phyloP scores from a whole-genome alignment of 2,113 vertebrate species.

The Perognathus longimembris region DNA sequence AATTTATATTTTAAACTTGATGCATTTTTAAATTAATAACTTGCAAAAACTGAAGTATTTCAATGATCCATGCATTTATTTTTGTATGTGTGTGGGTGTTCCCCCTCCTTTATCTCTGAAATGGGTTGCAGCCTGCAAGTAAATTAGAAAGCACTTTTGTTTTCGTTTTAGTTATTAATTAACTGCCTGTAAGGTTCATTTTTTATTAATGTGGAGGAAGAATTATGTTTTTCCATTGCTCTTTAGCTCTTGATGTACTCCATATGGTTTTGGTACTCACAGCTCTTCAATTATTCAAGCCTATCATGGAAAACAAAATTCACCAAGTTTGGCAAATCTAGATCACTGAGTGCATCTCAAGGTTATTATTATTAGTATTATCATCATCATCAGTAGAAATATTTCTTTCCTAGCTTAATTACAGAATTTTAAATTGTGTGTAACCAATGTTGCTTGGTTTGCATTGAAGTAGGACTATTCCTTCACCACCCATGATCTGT shows the following conservation, averaged over 20 bases:
- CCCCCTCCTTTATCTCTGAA: neutral
- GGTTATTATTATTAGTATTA: too few relatives aligned
- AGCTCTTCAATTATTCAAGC: conserved; percentile 73
- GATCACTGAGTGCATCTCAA: neutral
- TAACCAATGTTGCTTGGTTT: conserved; percentile 9
- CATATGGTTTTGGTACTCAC: conserved; percentile 64
- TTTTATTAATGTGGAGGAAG: conserved; percentile 64
- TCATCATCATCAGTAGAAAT: neutral
- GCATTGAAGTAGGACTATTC: neutral
- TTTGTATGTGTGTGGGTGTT: neutral
- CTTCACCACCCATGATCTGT: too few relatives aligned
- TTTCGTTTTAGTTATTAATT: conserved; percentile 80
- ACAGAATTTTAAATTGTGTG: conserved; percentile 30
- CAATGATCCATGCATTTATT: conserved; percentile 7
- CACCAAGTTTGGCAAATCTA: conserved; percentile 51
- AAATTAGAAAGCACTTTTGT: conserved; percentile 72
- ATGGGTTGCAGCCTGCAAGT: conserved; percentile 30
- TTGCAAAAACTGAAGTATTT: conserved; percentile 41
- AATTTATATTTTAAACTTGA: conserved; percentile 12
- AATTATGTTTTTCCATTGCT: conserved; percentile 55
- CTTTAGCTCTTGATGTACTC: conserved; percentile 69
- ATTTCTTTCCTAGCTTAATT: conserved; percentile 43
- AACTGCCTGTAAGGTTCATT: conserved; percentile 75
- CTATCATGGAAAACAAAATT: conserved; percentile 39
- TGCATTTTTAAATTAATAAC: neutral